Conservation (phyloP, 2,797 vertebrate species). For the Danio choprae region DNA sequence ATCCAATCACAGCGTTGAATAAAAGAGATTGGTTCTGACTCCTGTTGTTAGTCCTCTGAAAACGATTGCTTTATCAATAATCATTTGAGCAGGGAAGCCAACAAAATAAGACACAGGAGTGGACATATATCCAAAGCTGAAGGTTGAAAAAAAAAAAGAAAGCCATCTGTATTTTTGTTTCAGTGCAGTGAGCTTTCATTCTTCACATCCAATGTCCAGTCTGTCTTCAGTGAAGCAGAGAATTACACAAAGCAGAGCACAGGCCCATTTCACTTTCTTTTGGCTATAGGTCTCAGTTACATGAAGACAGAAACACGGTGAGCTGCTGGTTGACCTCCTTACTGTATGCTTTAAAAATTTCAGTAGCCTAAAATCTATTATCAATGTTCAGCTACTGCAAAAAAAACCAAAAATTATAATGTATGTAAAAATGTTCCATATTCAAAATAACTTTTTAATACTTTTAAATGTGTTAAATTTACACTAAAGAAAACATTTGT, state of each 20-base stretch:
- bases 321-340: not conserved
- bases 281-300: not conserved
- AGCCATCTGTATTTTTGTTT: slow-evolving; percentile 50
- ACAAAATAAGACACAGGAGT: slow-evolving; percentile 49
- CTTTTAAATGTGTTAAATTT: no score
- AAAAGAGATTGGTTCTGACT: slow-evolving; percentile 46
- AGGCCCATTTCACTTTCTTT: slow-evolving; percentile 10
- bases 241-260: slow-evolving; percentile 46
- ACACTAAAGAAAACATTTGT: no score
- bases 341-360: not conserved
- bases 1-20: slow-evolving; percentile 48
- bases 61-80: slow-evolving; percentile 50
- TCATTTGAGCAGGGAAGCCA: slow-evolving; percentile 36
- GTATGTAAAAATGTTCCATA: no score
- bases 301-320: not conserved
- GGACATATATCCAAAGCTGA: slow-evolving; percentile 36
- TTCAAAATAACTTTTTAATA: no score
- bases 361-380: not conserved
- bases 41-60: slow-evolving; percentile 45
- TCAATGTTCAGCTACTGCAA: no score
- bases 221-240: slow-evolving; percentile 54
- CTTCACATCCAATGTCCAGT: slow-evolving; percentile 48
- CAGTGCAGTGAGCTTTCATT: slow-evolving; percentile 45
- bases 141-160: slow-evolving; percentile 21
- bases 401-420: no score